These are phyloP conservation scores for Glossophaga mutica DNA, from an alignment of 2,797 vertebrate species.

Conservation along the genomic window DNA sequence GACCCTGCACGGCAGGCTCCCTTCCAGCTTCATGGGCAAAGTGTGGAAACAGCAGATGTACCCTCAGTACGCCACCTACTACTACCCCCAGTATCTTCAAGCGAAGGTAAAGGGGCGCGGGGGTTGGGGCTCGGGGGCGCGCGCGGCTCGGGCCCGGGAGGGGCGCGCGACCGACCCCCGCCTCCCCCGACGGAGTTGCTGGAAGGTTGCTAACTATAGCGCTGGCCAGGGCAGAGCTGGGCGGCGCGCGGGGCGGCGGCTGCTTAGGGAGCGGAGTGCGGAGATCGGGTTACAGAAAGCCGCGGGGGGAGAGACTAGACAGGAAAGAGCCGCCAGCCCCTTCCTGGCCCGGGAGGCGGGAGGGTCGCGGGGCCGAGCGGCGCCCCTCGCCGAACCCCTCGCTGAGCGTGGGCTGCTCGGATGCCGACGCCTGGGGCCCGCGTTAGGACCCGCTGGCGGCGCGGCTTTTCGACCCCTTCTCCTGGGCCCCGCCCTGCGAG, in stretches of 20 bases:
- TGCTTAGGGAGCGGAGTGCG: constrained; percentile 59
- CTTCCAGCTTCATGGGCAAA: constrained; percentile 90
- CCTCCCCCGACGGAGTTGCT: constrained; percentile 53
- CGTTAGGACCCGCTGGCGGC: neutral
- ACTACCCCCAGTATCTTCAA: constrained; percentile 90
- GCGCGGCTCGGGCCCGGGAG: constrained; percentile 20
- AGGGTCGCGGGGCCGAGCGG: constrained; percentile 34
- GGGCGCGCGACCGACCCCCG: constrained; percentile 23
- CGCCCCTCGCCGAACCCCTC: neutral
- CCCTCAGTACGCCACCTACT: constrained; percentile 91
- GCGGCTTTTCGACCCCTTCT: constrained; percentile 34
- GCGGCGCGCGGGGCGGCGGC: constrained; percentile 68
- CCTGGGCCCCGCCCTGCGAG: constrained; percentile 46
- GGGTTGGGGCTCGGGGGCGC: neutral
- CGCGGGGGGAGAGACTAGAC: constrained; percentile 58
- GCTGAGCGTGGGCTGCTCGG: neutral
- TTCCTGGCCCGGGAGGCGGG: constrained; percentile 70
- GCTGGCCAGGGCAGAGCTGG: constrained; percentile 56
- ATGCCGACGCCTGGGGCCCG: constrained; percentile 33
- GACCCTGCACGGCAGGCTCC: constrained; percentile 82
- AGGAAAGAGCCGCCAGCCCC: constrained; percentile 78
- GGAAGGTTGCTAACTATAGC: constrained; percentile 76
- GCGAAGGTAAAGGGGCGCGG: constrained; percentile 83
- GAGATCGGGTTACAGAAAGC: constrained; percentile 73
- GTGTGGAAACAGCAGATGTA: constrained; percentile 92